Evolutionary conservation across 2,888 invertebrate species (phyloP).

Genomic region (Heterodera filipjevi): DNA sequence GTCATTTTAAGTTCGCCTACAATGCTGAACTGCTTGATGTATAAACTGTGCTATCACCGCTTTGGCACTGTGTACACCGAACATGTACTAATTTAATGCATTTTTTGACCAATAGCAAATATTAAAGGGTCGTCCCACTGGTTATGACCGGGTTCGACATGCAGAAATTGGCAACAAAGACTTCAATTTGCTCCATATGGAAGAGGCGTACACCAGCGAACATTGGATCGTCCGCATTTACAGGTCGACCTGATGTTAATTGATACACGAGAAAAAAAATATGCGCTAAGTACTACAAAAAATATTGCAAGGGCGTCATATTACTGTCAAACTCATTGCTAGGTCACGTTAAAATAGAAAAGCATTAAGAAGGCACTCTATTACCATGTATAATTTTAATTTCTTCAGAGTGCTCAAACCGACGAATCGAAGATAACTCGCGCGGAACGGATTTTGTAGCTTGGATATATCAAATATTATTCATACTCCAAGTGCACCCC

Average conservation of each 20-base stretch:
- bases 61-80: slow-evolving; percentile 67
- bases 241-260: too few species aligned
- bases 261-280: too few species aligned
- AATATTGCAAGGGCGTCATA: neutral
- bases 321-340: too few species aligned
- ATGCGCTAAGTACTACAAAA: neutral
- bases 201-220: slow-evolving; percentile 97
- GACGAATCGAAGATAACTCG: neutral
- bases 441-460: neutral
- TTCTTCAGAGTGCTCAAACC: neutral
- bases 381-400: neutral
- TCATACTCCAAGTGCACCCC: neutral
- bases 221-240: slow-evolving; percentile 98
- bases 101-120: too few species aligned
- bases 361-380: too few species aligned
- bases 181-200: slow-evolving; percentile 90
- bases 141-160: slow-evolving; percentile 91
- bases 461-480: neutral
- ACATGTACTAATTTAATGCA: too few species aligned
- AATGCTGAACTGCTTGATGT: slow-evolving; percentile 95
- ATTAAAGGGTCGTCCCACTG: slow-evolving; percentile 85
- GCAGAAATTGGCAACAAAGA: slow-evolving; percentile 99
- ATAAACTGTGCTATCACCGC: slow-evolving; percentile 98
- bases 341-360: too few species aligned
- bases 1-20: slow-evolving; percentile 72